Evolutionary conservation across 2,888 invertebrate species (phyloP).

Genomic region (Mimas tiliae): DNA sequence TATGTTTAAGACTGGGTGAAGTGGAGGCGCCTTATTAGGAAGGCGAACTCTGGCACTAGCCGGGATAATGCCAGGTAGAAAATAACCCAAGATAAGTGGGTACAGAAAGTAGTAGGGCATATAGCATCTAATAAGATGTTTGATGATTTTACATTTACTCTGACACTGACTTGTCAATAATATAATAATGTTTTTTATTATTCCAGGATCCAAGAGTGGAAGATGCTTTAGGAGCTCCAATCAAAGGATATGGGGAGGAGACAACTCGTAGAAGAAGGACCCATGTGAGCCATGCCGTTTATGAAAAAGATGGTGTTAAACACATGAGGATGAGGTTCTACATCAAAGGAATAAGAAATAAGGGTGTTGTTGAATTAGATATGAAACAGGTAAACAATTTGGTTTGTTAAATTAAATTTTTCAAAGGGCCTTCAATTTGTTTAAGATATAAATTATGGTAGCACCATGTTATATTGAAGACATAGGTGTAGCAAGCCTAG

Average conservation of each 20-base stretch:
- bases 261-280: constrained; percentile 92
- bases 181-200: constrained; percentile 25
- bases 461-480: too few species aligned
- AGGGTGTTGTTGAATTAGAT: constrained; percentile 94
- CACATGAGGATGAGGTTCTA: constrained; percentile 96
- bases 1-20: too few species aligned
- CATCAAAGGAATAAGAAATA: constrained; percentile 92
- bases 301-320: constrained; percentile 89
- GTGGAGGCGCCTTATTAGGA: too few species aligned
- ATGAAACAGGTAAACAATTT: constrained; percentile 88
- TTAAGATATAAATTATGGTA: background rate
- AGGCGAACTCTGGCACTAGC: too few species aligned
- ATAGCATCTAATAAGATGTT: too few species aligned
- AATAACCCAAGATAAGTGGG: too few species aligned
- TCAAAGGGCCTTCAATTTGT: too few species aligned
- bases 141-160: too few species aligned
- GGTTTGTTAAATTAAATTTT: too few species aligned
- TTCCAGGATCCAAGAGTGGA: constrained; percentile 88
- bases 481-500: background rate
- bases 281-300: constrained; percentile 92
- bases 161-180: too few species aligned
- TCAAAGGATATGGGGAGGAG: constrained; percentile 95
- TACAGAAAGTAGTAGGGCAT: too few species aligned
- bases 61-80: too few species aligned
- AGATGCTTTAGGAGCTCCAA: constrained; percentile 94